phyloP scores from a whole-genome alignment of 2,797 vertebrate species.

The Pristis pectinata region DNA sequence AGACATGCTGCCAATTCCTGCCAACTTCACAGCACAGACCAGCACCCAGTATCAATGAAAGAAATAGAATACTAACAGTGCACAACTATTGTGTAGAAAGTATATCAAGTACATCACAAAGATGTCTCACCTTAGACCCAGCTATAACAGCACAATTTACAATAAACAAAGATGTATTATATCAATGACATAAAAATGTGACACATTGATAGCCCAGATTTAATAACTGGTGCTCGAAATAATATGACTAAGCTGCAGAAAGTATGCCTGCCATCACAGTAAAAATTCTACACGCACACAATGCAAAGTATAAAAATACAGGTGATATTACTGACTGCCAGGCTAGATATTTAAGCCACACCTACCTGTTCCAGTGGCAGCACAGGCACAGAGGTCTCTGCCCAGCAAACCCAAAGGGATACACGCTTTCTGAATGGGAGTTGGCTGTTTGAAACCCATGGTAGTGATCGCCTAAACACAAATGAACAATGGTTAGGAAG shows the following conservation, averaged over 20 bases:
- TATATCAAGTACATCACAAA: background rate
- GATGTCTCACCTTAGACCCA: background rate
- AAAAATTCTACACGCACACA: background rate
- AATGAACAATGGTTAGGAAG: background rate
- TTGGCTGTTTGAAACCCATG: slow-evolving; percentile 85
- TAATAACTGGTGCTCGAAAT: background rate
- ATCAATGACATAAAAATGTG: background rate
- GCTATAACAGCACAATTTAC: background rate
- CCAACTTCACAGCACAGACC: background rate
- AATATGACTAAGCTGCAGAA: background rate
- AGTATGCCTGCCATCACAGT: background rate
- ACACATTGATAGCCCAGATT: background rate
- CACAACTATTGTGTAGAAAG: background rate
- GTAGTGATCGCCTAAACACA: slow-evolving; percentile 74
- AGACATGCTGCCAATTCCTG: background rate
- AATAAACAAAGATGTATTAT: background rate
- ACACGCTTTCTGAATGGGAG: slow-evolving; percentile 92
- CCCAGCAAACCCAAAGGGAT: slow-evolving; percentile 85
- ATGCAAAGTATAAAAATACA: background rate
- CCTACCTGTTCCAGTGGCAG: slow-evolving; percentile 86
- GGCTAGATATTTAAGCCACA: background rate
- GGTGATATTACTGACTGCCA: background rate
- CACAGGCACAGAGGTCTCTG: slow-evolving; percentile 88
- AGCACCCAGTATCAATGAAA: background rate
- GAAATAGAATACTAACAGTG: background rate